phyloP scores from a whole-genome alignment of 2,888 invertebrate species.

The Labia minor region DNA sequence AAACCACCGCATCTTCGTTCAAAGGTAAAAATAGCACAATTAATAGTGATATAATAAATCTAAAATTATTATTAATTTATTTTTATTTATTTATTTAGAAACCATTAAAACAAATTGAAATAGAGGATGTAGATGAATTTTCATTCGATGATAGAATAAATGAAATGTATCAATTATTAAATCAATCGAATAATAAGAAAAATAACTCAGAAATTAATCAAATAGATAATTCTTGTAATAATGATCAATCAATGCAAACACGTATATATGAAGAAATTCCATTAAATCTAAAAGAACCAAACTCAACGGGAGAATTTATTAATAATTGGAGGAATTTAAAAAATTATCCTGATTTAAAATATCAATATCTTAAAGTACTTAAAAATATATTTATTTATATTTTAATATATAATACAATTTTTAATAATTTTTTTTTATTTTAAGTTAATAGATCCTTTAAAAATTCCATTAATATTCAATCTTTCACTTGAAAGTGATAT shows the following conservation, averaged over 20 bases:
- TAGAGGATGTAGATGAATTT: conserved; percentile 38
- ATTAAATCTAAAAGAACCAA: conserved; percentile 38
- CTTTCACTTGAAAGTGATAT: conserved; percentile 55
- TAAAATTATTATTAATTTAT: conserved; percentile 19
- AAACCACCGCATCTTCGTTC: conserved; percentile 55
- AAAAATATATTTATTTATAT: not conserved
- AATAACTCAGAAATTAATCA: conserved; percentile 29
- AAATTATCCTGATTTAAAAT: conserved; percentile 40
- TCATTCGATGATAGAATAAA: conserved; percentile 31
- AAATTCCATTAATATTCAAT: conserved; percentile 51
- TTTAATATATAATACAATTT: not conserved
- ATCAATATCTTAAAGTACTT: conserved; percentile 49
- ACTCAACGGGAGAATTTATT: conserved; percentile 55
- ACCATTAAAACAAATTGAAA: conserved; percentile 43
- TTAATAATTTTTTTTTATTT: conserved; percentile 13
- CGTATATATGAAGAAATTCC: conserved; percentile 31
- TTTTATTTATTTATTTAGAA: conserved; percentile 37
- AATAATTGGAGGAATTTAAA: conserved; percentile 49
- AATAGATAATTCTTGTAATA: conserved; percentile 30
- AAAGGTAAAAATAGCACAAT: conserved; percentile 39
- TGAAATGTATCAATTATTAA: conserved; percentile 23
- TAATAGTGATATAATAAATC: conserved; percentile 16
- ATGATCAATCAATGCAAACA: conserved; percentile 28
- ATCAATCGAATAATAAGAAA: conserved; percentile 31
- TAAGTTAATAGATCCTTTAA: conserved; percentile 47